A percentile compares a stretch with the other conserved stretches of the same genome.
phyloP scores from a whole-genome alignment of 2,797 vertebrate species.

The Chelon auratus region DNA sequence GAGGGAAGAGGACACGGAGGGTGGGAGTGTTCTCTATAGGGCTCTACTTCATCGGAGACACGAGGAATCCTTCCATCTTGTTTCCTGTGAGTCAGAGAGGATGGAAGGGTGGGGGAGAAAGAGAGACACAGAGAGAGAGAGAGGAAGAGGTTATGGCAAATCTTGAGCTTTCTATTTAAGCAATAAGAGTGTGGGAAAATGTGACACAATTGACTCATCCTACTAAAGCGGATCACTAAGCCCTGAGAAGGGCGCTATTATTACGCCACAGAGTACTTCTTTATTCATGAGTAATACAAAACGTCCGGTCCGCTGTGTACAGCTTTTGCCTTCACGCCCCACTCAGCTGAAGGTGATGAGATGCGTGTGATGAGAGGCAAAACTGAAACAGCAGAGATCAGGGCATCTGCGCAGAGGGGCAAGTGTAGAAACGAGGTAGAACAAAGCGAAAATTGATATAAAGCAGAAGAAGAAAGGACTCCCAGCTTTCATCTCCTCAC shows the following conservation, averaged over 20 bases:
- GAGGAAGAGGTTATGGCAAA: slow-evolving; percentile 32
- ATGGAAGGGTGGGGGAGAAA: slow-evolving; percentile 12
- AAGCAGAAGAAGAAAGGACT: slow-evolving; percentile 35
- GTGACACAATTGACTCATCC: slow-evolving; percentile 21
- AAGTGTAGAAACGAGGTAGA: slow-evolving; percentile 3
- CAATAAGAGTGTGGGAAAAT: slow-evolving; percentile 40
- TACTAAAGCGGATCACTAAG: slow-evolving; percentile 26
- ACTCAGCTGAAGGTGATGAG: neutral
- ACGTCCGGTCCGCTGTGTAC: neutral
- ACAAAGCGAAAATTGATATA: slow-evolving; percentile 36
- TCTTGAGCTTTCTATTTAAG: slow-evolving; percentile 38
- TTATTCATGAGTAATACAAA: slow-evolving; percentile 1
- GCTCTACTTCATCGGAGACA: slow-evolving; percentile 84
- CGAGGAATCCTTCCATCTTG: slow-evolving; percentile 84
- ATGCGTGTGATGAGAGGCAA: slow-evolving; percentile 9
- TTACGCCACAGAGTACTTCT: slow-evolving; percentile 10
- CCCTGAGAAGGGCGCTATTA: neutral
- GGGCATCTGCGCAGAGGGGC: neutral
- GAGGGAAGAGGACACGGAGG: slow-evolving; percentile 65
- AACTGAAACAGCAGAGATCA: slow-evolving; percentile 8
- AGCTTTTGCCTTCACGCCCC: neutral
- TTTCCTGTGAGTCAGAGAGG: slow-evolving; percentile 83
- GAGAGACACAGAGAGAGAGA: neutral
- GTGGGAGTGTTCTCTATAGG: slow-evolving; percentile 53
- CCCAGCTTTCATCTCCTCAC: slow-evolving; percentile 49